Conservation (phyloP, 1,140 invertebrate species). For the Diachasmimorpha longicaudata region DNA sequence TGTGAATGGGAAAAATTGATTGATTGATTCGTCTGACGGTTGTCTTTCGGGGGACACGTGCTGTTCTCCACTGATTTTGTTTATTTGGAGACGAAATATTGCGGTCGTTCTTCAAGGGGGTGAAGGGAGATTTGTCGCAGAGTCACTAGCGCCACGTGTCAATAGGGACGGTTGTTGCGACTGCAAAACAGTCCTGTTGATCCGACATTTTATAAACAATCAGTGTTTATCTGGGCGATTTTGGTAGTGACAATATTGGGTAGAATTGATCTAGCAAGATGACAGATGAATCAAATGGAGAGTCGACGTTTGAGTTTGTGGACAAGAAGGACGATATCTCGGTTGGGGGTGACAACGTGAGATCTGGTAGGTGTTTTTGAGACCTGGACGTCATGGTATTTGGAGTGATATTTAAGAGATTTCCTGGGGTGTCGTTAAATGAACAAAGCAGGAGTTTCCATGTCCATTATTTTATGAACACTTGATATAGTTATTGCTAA, state of each 20-base stretch:
- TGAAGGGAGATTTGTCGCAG: background rate
- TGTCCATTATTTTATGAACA: conserved; percentile 20
- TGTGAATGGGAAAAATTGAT: no score
- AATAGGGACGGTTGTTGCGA: background rate
- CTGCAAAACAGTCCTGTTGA: background rate
- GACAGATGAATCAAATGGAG: conserved; percentile 63
- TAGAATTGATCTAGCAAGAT: conserved; percentile 34
- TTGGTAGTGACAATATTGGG: background rate
- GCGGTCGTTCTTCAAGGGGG: no score
- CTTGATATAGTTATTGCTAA: no score
- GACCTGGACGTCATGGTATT: no score
- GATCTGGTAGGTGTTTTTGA: conserved; percentile 45
- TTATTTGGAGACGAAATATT: background rate
- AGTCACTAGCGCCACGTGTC: conserved; percentile 21
- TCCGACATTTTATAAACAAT: conserved; percentile 28
- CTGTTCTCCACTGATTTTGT: no score
- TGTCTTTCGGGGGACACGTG: no score
- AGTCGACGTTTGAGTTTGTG: conserved; percentile 65
- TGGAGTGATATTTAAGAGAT: no score
- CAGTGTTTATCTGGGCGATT: background rate
- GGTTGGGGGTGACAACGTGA: conserved; percentile 42
- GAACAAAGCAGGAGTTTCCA: background rate
- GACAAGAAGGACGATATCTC: conserved; percentile 55
- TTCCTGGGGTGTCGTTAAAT: no score
- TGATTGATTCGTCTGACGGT: no score